Percentiles rank a stretch among this genome's conserved stretches.
These are phyloP conservation scores for Tubulanus polymorphus DNA, from an alignment of 2,888 invertebrate species.

Conservation along the genomic window DNA sequence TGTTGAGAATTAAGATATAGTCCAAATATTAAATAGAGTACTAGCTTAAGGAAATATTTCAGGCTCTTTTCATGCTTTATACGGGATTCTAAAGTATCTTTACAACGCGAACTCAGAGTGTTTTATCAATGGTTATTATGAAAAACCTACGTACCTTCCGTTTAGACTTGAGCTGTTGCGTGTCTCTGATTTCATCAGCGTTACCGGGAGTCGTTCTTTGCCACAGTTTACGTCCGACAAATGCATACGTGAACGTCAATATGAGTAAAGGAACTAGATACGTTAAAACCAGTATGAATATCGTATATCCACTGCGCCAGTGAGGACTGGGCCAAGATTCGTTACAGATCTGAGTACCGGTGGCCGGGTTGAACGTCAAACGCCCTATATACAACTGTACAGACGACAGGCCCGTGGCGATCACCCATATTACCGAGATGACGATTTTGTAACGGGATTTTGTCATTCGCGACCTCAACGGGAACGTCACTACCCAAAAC, in stretches of 20 bases:
- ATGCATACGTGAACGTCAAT: slow-evolving; percentile 53
- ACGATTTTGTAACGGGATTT: slow-evolving; percentile 51
- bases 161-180: slow-evolving; percentile 51
- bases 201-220: slow-evolving; percentile 54
- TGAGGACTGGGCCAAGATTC: slow-evolving; percentile 25
- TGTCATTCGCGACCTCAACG: slow-evolving; percentile 50
- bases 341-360: slow-evolving; percentile 30
- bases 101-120: too few relatives aligned
- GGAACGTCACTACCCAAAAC: slow-evolving; percentile 40
- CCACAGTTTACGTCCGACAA: slow-evolving; percentile 54
- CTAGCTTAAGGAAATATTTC: too few relatives aligned
- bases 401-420: slow-evolving; percentile 46
- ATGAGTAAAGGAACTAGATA: slow-evolving; percentile 52
- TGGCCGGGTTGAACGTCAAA: slow-evolving; percentile 11
- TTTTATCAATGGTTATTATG: too few relatives aligned
- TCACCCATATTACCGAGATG: slow-evolving; percentile 53
- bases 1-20: too few relatives aligned
- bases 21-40: too few relatives aligned
- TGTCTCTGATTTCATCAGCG: slow-evolving; percentile 53
- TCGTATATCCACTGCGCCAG: slow-evolving; percentile 29
- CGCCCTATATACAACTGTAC: slow-evolving; percentile 50
- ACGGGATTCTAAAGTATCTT: too few relatives aligned
- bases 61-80: too few relatives aligned
- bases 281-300: slow-evolving; percentile 37
- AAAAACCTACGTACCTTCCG: slow-evolving; percentile 46